Conservation (phyloP, 2,797 vertebrate species). For the Danio albolineatus region DNA sequence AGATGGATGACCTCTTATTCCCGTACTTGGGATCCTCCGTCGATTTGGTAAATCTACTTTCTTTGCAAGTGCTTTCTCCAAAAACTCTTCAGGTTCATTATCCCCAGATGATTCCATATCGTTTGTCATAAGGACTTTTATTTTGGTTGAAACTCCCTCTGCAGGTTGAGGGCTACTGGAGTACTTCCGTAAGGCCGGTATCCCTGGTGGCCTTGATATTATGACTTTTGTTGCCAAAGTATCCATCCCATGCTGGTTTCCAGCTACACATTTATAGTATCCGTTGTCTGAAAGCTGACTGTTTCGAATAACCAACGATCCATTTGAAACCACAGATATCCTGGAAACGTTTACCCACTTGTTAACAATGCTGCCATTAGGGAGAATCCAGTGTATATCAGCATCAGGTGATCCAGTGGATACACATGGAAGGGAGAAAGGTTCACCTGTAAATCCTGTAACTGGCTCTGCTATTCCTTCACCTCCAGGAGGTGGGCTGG, state of each 20-base stretch:
- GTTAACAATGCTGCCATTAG: conserved; percentile 74
- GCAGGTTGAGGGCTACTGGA: conserved; percentile 73
- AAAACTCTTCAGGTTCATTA: conserved; percentile 48
- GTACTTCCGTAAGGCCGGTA: conserved; percentile 71
- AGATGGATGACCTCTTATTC: conserved; percentile 63
- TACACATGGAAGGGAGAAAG: conserved; percentile 78
- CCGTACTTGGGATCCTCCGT: conserved; percentile 55
- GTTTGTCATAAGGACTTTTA: conserved; percentile 71
- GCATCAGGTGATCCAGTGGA: conserved; percentile 82
- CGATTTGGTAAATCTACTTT: conserved; percentile 63
- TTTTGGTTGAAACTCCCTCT: conserved; percentile 73
- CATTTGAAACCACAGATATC: conserved; percentile 75
- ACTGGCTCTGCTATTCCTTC: conserved; percentile 64
- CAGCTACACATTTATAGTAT: conserved; percentile 87
- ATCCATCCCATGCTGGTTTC: conserved; percentile 85
- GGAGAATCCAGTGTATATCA: conserved; percentile 88
- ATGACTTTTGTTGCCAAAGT: conserved; percentile 76
- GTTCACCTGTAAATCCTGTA: conserved; percentile 74
- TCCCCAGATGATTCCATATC: conserved; percentile 83
- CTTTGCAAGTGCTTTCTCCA: conserved; percentile 30
- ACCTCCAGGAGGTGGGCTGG: conserved; percentile 68
- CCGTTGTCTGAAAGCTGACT: conserved; percentile 81
- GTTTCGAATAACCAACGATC: conserved; percentile 81
- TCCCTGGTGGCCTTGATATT: conserved; percentile 74
- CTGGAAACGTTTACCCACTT: conserved; percentile 76